These are phyloP conservation scores for Porites evermanni DNA, from an alignment of 92 coral and sea anemone genomes.

Conservation along the genomic window DNA sequence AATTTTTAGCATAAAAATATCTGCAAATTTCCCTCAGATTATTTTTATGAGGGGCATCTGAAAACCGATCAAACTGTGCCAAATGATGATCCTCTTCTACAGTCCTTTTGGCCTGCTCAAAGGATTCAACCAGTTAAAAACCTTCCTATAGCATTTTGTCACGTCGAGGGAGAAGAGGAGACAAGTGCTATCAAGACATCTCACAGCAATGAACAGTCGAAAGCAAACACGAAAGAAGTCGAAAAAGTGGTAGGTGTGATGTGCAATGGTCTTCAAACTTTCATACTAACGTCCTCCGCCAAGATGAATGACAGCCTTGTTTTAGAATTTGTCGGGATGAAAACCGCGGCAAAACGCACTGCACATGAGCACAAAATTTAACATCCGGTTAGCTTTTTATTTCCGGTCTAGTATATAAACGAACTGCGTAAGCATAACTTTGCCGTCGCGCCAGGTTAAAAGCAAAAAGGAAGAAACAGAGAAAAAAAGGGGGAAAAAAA, in stretches of 20 bases:
- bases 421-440: too few species aligned
- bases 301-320: too few species aligned
- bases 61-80: constrained; percentile 70
- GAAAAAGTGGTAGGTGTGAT: constrained; percentile 66
- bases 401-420: too few species aligned
- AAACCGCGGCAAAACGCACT: too few species aligned
- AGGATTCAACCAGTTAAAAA: not conserved
- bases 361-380: too few species aligned
- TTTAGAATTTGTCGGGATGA: too few species aligned
- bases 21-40: constrained; percentile 78
- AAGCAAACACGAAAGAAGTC: constrained; percentile 77
- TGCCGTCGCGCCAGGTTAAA: too few species aligned
- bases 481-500: too few species aligned
- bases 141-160: constrained; percentile 72
- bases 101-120: constrained; percentile 70
- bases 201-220: constrained; percentile 75
- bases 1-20: constrained; percentile 70
- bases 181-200: constrained; percentile 69
- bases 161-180: constrained; percentile 80
- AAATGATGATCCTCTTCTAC: constrained; percentile 34
- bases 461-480: too few species aligned
- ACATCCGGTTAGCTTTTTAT: too few species aligned
- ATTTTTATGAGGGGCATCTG: constrained; percentile 67
- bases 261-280: not conserved
- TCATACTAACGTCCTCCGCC: too few species aligned